Conservation (phyloP, 2,888 invertebrate genomes). For the Mythimna lalbum region DNA sequence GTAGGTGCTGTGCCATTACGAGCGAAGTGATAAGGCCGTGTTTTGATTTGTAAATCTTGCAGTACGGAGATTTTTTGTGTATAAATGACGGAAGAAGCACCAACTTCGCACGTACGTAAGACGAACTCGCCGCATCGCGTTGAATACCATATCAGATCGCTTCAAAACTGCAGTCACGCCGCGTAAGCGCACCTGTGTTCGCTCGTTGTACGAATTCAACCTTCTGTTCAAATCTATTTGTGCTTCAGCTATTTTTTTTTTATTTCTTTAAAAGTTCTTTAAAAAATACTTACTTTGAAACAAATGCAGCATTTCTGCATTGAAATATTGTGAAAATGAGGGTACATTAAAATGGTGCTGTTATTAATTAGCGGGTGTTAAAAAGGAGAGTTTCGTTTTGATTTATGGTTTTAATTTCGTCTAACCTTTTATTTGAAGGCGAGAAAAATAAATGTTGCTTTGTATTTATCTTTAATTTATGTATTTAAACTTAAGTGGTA, state of each 20-base stretch:
- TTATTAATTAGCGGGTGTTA: slow-evolving; percentile 27
- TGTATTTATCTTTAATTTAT: no score
- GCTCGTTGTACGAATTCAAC: neutral
- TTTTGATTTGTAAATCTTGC: no score
- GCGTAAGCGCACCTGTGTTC: no score
- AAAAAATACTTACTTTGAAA: slow-evolving; percentile 4
- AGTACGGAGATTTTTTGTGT: no score
- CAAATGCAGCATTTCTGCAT: slow-evolving; percentile 10
- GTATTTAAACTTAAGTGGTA: no score
- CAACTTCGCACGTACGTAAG: no score
- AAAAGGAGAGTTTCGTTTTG: slow-evolving; percentile 2
- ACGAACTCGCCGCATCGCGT: no score
- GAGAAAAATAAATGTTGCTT: neutral
- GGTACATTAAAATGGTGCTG: slow-evolving; percentile 11
- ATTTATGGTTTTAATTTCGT: slow-evolving; percentile 36
- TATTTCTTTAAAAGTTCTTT: neutral
- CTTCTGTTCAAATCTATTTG: slow-evolving; percentile 2
- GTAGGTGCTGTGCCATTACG: no score
- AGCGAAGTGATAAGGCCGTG: no score
- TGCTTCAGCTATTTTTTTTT: slow-evolving; percentile 2
- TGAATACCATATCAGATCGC: no score
- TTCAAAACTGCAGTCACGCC: no score
- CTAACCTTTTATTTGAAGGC: neutral
- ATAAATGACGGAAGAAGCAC: no score
- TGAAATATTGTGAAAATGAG: slow-evolving; percentile 29